Conservation (phyloP, 2,888 invertebrate genomes). For the Campoplex capitator region DNA sequence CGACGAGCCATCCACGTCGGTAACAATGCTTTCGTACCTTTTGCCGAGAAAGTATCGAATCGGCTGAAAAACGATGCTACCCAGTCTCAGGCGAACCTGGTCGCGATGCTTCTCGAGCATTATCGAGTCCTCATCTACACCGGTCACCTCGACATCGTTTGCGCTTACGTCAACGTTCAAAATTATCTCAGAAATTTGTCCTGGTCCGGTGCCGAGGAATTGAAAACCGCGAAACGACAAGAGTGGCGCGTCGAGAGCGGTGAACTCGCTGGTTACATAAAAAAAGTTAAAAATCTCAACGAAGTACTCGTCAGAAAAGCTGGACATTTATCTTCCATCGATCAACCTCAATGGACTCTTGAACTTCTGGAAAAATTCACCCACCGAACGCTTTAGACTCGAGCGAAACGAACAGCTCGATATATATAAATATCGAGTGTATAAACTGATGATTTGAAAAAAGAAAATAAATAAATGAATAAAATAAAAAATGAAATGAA, state of each 20-base stretch:
- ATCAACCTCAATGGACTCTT: constrained; percentile 85
- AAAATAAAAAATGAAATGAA: too few relatives aligned
- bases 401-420: not conserved
- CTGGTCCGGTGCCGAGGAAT: constrained; percentile 84
- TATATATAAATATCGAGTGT: too few relatives aligned
- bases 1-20: constrained; percentile 94
- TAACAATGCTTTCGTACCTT: constrained; percentile 89
- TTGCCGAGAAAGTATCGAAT: constrained; percentile 87
- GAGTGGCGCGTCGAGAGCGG: constrained; percentile 83
- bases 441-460: too few relatives aligned
- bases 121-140: constrained; percentile 93
- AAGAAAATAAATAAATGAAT: too few relatives aligned
- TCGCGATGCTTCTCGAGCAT: constrained; percentile 88
- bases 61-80: constrained; percentile 91
- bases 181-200: constrained; percentile 88
- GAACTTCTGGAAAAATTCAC: constrained; percentile 84
- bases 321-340: constrained; percentile 85
- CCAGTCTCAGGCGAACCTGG: constrained; percentile 91
- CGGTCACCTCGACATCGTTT: constrained; percentile 96
- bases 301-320: constrained; percentile 84
- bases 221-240: constrained; percentile 81
- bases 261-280: constrained; percentile 84
- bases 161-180: constrained; percentile 93
- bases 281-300: constrained; percentile 81
- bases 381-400: not conserved